Conservation (phyloP, 2,888 invertebrate species). For the Digitonthophagus gazella region DNA sequence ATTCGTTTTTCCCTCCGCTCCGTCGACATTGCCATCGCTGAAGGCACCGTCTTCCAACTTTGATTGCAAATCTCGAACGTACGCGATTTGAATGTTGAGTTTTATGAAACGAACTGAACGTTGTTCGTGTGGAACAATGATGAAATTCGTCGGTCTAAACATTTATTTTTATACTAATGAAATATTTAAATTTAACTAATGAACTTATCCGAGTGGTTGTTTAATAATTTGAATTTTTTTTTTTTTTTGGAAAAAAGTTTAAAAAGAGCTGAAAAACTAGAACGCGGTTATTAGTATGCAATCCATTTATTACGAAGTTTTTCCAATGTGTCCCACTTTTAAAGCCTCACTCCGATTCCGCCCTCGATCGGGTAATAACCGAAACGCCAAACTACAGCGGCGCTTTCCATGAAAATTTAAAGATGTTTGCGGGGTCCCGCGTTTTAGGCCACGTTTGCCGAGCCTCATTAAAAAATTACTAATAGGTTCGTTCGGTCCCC, state of each 20-base stretch:
- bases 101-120: neutral
- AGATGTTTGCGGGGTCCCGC: neutral
- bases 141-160: neutral
- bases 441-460: neutral
- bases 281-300: neutral
- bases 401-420: neutral
- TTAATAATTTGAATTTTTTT: neutral
- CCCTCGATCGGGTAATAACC: neutral
- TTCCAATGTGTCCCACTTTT: neutral
- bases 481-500: neutral
- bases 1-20: neutral
- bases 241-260: neutral
- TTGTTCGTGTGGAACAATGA: neutral
- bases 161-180: too few relatives aligned
- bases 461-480: neutral
- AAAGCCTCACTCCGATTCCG: neutral
- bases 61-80: neutral
- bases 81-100: neutral
- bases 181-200: too few relatives aligned
- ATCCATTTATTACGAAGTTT: neutral
- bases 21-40: too few relatives aligned
- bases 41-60: neutral
- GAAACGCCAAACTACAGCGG: too few relatives aligned
- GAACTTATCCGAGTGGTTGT: too few relatives aligned
- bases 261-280: neutral